Base-by-base conservation (phyloP, 2,113 vertebrate species). In the Chelonoidis abingdonii region DNA sequence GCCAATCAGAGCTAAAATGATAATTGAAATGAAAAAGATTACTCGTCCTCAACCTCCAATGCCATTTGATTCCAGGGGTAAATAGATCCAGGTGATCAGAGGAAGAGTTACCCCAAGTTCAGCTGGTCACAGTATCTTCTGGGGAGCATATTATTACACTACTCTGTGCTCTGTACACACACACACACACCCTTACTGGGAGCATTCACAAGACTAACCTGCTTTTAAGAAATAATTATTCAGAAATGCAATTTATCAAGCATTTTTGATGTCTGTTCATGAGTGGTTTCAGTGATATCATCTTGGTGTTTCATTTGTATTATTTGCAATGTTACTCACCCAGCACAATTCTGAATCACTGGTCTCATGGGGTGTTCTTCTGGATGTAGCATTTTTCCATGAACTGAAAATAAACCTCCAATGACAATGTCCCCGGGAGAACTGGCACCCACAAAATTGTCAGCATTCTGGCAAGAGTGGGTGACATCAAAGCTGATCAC, bases 371-470 rank as follows among this genome's bases (percentile, higher is more conserved):
- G 98, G 27, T 96, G 62, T 41, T 94, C 93, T 62, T 95, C 93
- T 59, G 97, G 97, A 57, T 83, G 95, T 84, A 98, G 44, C 97
- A 98, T 98, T 97, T 97, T 98, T 0, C 97, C 94, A 14, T 98
- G 98, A 90, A 98, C 95, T 62, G 98, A 97, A 93, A 99, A 98
- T 87, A 98, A 94, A 52, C 98, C 98, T 91, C 98, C 98, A 53
- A 98, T 98, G 57, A 98, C 53, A 52, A 98, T 93, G 81, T 98
- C 98, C 86, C 98, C 98, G 0, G 97, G 98, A 96, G 98, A 97
- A 69, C 95, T 97, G 92, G 98, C 97, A 6, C 97, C 98, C 94
- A 98, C 96, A 0, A 98, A 97, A 80, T 98, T 98, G 0, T 97
- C 97, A 27, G 95, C 92, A 75, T 72, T 97, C 94, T 94, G 97